phyloP scores from a whole-genome alignment of 2,888 invertebrate species.

The Sceliomorpha sp. region DNA sequence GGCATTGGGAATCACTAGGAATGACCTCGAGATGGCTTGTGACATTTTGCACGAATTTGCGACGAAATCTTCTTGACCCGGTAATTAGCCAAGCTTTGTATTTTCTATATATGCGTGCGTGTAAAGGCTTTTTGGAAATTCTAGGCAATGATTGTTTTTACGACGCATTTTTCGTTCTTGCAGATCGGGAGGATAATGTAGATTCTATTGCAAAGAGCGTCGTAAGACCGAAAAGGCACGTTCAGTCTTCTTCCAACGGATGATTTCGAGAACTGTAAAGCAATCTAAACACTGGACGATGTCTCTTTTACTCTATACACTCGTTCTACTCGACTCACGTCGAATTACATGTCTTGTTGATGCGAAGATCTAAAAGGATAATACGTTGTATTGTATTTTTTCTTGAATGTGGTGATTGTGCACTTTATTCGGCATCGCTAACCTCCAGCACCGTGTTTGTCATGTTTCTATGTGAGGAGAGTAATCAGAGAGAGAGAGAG shows the following conservation, averaged over 20 bases:
- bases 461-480: constrained; percentile 33
- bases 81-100: constrained; percentile 52
- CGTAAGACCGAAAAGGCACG: constrained; percentile 29
- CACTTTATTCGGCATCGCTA: too few relatives aligned
- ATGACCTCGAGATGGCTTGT: constrained; percentile 97
- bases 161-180: too few relatives aligned
- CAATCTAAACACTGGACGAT: not conserved
- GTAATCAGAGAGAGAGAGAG: constrained; percentile 40
- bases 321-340: too few relatives aligned
- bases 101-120: too few relatives aligned
- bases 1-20: constrained; percentile 94
- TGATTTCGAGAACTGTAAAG: constrained; percentile 13
- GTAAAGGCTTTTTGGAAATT: not conserved
- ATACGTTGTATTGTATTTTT: too few relatives aligned
- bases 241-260: constrained; percentile 31
- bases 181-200: constrained; percentile 21
- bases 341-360: too few relatives aligned
- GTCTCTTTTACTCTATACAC: too few relatives aligned
- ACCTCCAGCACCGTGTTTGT: too few relatives aligned
- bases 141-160: not conserved
- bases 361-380: too few relatives aligned
- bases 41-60: constrained; percentile 96
- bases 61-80: constrained; percentile 82
- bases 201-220: constrained; percentile 35
- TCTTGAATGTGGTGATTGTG: too few relatives aligned